Conservation (phyloP, 2,797 vertebrate genomes). For the Muscicapa comitata region DNA sequence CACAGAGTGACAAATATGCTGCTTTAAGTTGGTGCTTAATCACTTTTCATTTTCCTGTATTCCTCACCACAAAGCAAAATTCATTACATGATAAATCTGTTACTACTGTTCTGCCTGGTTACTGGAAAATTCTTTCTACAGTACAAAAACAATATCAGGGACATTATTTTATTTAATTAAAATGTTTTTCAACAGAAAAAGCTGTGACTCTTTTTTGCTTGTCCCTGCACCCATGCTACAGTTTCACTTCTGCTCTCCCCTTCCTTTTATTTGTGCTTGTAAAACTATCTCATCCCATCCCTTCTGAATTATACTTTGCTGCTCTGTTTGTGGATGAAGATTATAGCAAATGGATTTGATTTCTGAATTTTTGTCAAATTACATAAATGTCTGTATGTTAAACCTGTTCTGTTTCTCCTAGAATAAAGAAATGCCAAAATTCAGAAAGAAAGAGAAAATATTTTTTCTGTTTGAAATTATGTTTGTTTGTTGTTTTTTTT, state of each 20-base stretch:
- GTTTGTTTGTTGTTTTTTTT: background rate
- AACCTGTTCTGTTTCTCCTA: background rate
- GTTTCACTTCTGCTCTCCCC: background rate
- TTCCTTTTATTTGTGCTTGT: background rate
- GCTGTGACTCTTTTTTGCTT: background rate
- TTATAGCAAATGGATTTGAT: background rate
- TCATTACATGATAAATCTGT: slow-evolving; percentile 16
- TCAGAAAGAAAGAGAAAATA: background rate
- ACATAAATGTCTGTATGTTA: background rate
- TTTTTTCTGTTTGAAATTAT: background rate
- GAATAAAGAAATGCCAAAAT: background rate
- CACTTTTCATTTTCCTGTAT: slow-evolving; percentile 37
- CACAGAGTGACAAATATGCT: slow-evolving; percentile 28
- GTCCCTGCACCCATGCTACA: background rate
- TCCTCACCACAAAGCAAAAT: slow-evolving; percentile 9
- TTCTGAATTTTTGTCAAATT: background rate
- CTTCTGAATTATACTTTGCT: background rate
- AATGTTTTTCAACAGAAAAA: background rate
- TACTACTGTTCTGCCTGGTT: background rate
- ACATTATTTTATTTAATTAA: background rate
- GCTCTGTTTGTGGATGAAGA: background rate
- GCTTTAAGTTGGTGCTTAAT: slow-evolving; percentile 49
- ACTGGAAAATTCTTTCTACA: background rate
- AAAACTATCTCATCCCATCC: background rate
- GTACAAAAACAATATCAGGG: background rate